Percentiles rank a stretch among this genome's conserved stretches.
Evolutionary conservation across 2,888 invertebrate genomes (phyloP).

Genomic region (Dynastes tityus): DNA sequence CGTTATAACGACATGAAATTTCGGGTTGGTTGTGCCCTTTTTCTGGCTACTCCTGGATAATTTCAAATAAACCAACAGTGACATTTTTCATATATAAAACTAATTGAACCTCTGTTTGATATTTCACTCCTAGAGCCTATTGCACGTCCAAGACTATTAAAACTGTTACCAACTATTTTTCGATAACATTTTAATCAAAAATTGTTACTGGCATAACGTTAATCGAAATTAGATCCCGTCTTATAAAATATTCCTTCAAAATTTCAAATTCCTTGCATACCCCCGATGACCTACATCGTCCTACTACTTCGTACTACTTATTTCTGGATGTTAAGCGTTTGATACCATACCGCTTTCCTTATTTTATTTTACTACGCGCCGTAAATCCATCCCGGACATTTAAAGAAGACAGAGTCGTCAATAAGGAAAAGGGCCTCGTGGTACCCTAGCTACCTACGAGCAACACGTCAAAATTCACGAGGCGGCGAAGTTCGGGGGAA

Average conservation of each 20-base stretch:
- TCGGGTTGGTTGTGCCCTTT: no score
- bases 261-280: not conserved
- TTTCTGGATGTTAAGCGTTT: slow-evolving; percentile 20
- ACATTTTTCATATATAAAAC: no score
- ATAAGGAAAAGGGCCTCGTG: slow-evolving; percentile 20
- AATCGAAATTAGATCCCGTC: not conserved
- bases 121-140: no score
- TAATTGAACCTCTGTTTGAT: no score
- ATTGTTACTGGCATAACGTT: not conserved
- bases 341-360: not conserved
- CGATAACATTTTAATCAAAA: no score
- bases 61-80: no score
- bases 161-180: no score
- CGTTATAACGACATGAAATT: no score
- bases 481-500: not conserved
- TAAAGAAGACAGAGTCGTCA: slow-evolving; percentile 39
- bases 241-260: not conserved
- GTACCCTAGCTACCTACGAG: not conserved
- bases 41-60: no score
- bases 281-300: no score
- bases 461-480: slow-evolving; percentile 36
- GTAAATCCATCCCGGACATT: slow-evolving; percentile 37
- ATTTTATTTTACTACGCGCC: slow-evolving; percentile 12
- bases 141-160: no score
- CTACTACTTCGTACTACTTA: slow-evolving; percentile 8